phyloP scores from a whole-genome alignment of 2,888 invertebrate species.

The Cerceris rybyensis region DNA sequence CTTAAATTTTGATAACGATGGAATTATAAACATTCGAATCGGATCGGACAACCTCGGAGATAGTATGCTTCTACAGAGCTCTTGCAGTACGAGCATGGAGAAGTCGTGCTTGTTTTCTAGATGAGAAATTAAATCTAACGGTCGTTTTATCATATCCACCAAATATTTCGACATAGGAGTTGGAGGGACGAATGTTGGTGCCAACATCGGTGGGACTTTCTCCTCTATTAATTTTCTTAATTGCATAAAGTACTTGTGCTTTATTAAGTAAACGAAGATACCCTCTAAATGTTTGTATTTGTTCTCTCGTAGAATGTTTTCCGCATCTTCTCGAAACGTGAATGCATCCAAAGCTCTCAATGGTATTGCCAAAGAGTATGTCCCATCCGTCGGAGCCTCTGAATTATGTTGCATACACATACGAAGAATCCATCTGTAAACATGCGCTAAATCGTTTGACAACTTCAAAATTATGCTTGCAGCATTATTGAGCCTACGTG shows the following conservation, averaged over 20 bases:
- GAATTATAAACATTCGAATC: conserved; percentile 87
- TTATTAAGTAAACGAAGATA: conserved; percentile 77
- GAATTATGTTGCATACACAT: conserved; percentile 84
- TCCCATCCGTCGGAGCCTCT: conserved; percentile 67
- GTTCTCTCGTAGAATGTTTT: conserved; percentile 67
- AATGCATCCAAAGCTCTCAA: conserved; percentile 91
- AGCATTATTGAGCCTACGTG: background rate
- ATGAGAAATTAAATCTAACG: conserved; percentile 85
- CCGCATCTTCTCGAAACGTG: conserved; percentile 83
- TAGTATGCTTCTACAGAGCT: conserved; percentile 87
- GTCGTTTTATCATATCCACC: conserved; percentile 89
- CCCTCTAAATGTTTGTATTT: conserved; percentile 78
- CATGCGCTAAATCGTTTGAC: background rate
- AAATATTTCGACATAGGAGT: conserved; percentile 89
- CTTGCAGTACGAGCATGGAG: conserved; percentile 83
- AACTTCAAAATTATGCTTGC: background rate
- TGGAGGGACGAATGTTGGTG: conserved; percentile 87
- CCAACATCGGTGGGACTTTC: conserved; percentile 87
- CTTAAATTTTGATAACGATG: conserved; percentile 84
- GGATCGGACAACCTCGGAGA: conserved; percentile 87
- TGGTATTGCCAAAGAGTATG: conserved; percentile 87
- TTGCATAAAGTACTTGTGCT: conserved; percentile 86
- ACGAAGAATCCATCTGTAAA: conserved; percentile 83
- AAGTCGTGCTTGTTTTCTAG: conserved; percentile 81
- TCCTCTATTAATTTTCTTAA: conserved; percentile 88